Evolutionary conservation across 2,113 vertebrate genomes (phyloP).

Genomic region (Panthera uncia): DNA sequence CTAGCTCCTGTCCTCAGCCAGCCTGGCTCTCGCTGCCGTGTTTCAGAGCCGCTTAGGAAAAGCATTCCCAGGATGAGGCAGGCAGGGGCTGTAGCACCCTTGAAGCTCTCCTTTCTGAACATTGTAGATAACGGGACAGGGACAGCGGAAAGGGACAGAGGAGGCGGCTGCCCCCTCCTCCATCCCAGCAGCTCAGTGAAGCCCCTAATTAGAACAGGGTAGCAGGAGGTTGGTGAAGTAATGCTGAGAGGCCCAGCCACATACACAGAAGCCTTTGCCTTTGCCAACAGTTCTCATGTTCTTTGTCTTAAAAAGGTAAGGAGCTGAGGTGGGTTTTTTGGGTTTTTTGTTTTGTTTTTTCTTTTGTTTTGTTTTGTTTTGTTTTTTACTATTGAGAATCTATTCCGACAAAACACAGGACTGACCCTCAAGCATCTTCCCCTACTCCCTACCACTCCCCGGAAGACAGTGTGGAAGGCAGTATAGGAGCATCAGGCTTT

Average conservation of each 20-base stretch:
- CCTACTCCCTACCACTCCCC: neutral
- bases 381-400: neutral
- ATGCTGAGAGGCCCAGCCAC: neutral
- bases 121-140: too few relatives aligned
- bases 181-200: neutral
- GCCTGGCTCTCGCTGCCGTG: neutral
- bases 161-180: neutral
- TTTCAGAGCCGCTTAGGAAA: neutral
- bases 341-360: neutral
- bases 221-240: neutral
- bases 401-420: neutral
- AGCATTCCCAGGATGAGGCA: neutral
- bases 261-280: neutral
- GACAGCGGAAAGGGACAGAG: neutral
- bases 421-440: neutral
- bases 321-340: neutral
- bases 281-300: neutral
- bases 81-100: neutral
- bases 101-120: neutral
- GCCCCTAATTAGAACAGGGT: neutral
- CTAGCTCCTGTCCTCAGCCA: neutral
- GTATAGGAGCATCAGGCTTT: neutral
- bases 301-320: slow-evolving; percentile 35
- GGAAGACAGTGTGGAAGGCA: neutral
- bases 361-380: neutral